phyloP scores from a whole-genome alignment of 2,113 vertebrate species.

The Talpa occidentalis region DNA sequence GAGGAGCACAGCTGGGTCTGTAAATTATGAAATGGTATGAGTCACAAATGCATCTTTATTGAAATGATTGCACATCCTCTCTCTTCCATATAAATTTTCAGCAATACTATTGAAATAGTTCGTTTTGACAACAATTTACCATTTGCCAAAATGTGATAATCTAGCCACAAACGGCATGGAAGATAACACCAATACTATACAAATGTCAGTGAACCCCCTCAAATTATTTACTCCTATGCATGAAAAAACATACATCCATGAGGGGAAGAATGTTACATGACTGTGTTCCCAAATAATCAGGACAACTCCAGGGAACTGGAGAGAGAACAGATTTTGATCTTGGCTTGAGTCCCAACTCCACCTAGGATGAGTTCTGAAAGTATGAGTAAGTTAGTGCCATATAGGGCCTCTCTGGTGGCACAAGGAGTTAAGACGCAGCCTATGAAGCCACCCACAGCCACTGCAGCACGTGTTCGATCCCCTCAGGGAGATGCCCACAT shows the following conservation, averaged over 20 bases:
- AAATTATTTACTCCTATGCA: background rate
- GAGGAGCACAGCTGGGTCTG: slow-evolving; percentile 39
- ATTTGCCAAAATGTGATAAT: slow-evolving; percentile 34
- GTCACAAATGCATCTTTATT: slow-evolving; percentile 65
- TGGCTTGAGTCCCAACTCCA: background rate
- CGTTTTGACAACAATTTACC: slow-evolving; percentile 6
- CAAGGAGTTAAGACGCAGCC: too few relatives aligned
- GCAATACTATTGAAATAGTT: slow-evolving; percentile 6
- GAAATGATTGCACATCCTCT: slow-evolving; percentile 42
- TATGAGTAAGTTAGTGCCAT: background rate
- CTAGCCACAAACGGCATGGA: background rate
- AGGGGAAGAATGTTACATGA: background rate
- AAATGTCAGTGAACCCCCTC: background rate
- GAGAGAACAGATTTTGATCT: background rate
- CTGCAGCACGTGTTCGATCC: too few relatives aligned
- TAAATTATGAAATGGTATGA: slow-evolving; percentile 74
- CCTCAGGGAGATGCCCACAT: too few relatives aligned
- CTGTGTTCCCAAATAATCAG: background rate
- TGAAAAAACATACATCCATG: background rate
- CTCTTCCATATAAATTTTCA: background rate
- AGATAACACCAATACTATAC: background rate
- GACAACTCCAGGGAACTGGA: background rate
- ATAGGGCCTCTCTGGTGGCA: too few relatives aligned
- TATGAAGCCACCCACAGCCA: too few relatives aligned
- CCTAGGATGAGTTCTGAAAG: background rate